phyloP scores from a whole-genome alignment of 2,113 vertebrate genomes.

The Plectropomus leopardus region DNA sequence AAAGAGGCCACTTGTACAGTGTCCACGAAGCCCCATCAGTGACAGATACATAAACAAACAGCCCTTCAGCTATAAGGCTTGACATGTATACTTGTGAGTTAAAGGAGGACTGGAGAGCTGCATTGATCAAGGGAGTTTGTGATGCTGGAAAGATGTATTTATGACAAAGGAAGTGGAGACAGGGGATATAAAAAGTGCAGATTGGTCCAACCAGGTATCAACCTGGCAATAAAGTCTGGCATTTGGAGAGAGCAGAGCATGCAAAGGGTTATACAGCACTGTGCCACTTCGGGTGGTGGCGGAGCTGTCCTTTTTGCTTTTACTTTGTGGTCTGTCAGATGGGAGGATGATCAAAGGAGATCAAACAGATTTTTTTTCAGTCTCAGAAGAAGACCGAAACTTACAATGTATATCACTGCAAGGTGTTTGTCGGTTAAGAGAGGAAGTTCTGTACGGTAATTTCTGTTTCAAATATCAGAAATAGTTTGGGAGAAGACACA shows the following conservation, averaged over 20 bases:
- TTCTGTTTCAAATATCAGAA: conserved; percentile 2
- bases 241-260: conserved; percentile 77
- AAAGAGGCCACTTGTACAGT: conserved; percentile 24
- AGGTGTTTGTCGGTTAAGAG: conserved; percentile 12
- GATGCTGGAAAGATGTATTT: conserved; percentile 59
- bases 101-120: conserved; percentile 11
- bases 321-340: conserved; percentile 70
- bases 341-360: conserved; percentile 65
- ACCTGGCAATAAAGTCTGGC: conserved; percentile 80
- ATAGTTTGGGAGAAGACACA: background rate
- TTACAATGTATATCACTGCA: conserved; percentile 16
- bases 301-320: conserved; percentile 64
- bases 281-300: conserved; percentile 50
- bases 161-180: conserved; percentile 50
- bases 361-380: conserved; percentile 66
- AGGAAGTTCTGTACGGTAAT: conserved; percentile 1
- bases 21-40: conserved; percentile 15
- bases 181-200: conserved; percentile 66
- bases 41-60: conserved; percentile 46
- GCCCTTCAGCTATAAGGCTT: conserved; percentile 34
- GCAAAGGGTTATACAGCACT: conserved; percentile 42
- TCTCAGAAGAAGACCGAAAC: conserved; percentile 48
- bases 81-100: conserved; percentile 21
- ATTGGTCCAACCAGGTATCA: conserved; percentile 71
- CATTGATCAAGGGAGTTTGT: conserved; percentile 64